Evolutionary conservation across 2,797 vertebrate species (phyloP).

Genomic region (Arnoldichthys spilopterus): DNA sequence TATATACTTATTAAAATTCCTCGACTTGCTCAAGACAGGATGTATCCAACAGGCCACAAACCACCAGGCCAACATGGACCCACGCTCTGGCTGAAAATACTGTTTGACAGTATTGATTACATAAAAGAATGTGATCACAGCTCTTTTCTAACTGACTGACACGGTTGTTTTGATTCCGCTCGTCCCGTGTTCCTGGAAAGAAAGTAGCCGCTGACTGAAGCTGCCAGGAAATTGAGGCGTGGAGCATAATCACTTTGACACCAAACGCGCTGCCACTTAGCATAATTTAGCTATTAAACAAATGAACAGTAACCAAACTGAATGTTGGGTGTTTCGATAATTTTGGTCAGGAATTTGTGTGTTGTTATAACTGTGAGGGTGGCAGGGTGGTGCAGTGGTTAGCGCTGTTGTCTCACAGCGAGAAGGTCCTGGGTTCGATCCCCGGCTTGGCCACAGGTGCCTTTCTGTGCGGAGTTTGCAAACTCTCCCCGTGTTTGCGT

Average conservation of each 20-base stretch:
- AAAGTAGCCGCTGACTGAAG: neutral
- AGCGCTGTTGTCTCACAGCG: too few species aligned
- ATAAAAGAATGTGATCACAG: slow-evolving; percentile 3
- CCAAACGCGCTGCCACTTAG: neutral
- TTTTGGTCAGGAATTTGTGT: neutral
- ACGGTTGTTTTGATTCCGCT: neutral
- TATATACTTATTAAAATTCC: neutral
- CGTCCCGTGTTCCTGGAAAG: slow-evolving; percentile 5
- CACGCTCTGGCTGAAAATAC: neutral
- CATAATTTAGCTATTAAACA: neutral
- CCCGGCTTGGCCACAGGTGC: too few species aligned
- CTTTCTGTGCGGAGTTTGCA: too few species aligned
- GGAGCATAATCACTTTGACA: slow-evolving; percentile 1
- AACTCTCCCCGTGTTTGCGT: too few species aligned
- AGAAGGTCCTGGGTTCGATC: too few species aligned
- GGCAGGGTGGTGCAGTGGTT: too few species aligned
- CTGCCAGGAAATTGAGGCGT: neutral
- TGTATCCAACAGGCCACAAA: neutral
- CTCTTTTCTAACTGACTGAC: neutral
- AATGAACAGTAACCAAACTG: neutral
- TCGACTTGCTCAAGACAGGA: neutral
- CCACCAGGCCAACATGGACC: neutral
- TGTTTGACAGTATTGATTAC: slow-evolving; percentile 13
- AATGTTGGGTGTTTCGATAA: neutral
- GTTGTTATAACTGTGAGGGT: too few species aligned